Evolutionary conservation across 2,113 vertebrate genomes (phyloP).

Genomic region (Phaethon lepturus): DNA sequence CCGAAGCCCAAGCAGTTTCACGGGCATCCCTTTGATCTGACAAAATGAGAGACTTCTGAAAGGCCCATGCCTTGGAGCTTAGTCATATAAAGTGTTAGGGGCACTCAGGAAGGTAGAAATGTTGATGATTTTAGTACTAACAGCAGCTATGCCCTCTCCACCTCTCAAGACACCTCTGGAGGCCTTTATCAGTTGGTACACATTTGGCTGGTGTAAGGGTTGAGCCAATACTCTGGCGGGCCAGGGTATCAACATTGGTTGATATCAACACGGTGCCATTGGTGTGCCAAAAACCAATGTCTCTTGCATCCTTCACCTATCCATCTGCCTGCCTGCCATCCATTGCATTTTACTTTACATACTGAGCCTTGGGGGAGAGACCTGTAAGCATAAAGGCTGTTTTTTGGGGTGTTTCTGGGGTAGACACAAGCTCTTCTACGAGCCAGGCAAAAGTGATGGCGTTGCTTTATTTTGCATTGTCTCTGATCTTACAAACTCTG

Average conservation of each 20-base stretch:
- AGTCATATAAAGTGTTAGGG: neutral
- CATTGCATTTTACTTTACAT: neutral
- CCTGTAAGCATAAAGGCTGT: neutral
- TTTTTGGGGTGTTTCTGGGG: neutral
- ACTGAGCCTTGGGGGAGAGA: neutral
- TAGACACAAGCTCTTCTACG: neutral
- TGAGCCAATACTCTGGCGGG: accelerated
- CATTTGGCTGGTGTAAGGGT: neutral
- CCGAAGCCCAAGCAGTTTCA: neutral
- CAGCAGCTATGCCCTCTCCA: neutral
- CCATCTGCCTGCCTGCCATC: neutral
- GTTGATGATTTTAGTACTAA: neutral
- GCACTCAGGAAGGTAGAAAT: neutral
- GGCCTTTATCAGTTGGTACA: accelerated
- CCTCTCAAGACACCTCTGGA: neutral
- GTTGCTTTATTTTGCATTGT: neutral
- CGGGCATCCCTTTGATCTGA: neutral
- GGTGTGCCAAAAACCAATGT: neutral
- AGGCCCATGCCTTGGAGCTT: neutral
- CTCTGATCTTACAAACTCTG: neutral
- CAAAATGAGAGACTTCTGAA: neutral
- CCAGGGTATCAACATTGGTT: neutral
- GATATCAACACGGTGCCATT: accelerated
- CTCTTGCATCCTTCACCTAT: neutral
- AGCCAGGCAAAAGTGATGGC: neutral